These are phyloP conservation scores for Drosophila hydei DNA, from an alignment of 1,140 invertebrate species.

Conservation along the genomic window DNA sequence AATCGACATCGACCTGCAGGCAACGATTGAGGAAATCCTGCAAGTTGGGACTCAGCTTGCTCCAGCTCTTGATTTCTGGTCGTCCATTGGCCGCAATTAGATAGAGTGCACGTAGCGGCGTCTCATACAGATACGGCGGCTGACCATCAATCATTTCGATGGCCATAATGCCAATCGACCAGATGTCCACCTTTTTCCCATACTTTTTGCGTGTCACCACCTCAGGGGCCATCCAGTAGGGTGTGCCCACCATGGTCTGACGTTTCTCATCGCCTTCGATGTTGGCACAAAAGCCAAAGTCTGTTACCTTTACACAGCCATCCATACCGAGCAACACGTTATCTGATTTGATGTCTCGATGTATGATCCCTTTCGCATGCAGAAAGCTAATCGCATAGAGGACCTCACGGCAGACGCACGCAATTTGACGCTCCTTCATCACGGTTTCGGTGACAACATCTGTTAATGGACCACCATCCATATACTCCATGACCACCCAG, in stretches of 20 bases:
- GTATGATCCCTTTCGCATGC: slow-evolving; percentile 95
- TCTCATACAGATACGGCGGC: slow-evolving; percentile 97
- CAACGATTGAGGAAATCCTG: slow-evolving; percentile 95
- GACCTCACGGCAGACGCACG: slow-evolving; percentile 96
- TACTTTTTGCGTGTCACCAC: slow-evolving; percentile 94
- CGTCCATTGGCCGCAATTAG: slow-evolving; percentile 97
- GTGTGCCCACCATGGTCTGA: slow-evolving; percentile 97
- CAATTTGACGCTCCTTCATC: slow-evolving; percentile 98
- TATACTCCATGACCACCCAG: slow-evolving; percentile 97
- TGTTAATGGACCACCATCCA: slow-evolving; percentile 97
- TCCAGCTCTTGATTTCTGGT: slow-evolving; percentile 94
- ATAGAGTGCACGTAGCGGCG: slow-evolving; percentile 96
- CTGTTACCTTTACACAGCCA: slow-evolving; percentile 98
- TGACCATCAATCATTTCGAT: slow-evolving; percentile 98
- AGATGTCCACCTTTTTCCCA: slow-evolving; percentile 97
- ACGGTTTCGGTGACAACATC: slow-evolving; percentile 99
- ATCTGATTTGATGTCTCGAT: slow-evolving; percentile 98
- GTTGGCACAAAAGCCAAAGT: slow-evolving; percentile 98
- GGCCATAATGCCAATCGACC: slow-evolving; percentile 98
- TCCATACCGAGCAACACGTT: slow-evolving; percentile 98
- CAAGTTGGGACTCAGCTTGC: slow-evolving; percentile 90
- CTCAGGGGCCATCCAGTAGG: slow-evolving; percentile 95
- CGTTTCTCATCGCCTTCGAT: slow-evolving; percentile 96
- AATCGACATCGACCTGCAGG: slow-evolving; percentile 96
- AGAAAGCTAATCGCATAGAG: slow-evolving; percentile 96